Conservation (phyloP, 1,140 invertebrate genomes). For the Formica selysi region DNA sequence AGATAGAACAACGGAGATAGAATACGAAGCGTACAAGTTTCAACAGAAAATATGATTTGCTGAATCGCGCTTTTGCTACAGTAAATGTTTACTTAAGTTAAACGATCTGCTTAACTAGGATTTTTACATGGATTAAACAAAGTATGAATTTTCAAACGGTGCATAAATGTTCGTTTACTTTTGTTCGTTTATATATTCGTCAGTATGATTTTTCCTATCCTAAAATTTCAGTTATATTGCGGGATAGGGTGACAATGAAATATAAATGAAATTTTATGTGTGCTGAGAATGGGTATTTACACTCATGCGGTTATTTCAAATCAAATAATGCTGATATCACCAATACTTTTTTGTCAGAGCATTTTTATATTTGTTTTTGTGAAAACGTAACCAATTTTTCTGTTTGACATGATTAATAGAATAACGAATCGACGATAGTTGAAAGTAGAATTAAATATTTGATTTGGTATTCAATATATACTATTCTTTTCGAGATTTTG, state of each 20-base stretch:
- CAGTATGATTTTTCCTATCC: background rate
- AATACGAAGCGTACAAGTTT: constrained; percentile 11
- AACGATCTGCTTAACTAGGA: constrained; percentile 24
- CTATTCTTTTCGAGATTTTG: background rate
- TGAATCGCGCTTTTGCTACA: constrained; percentile 29
- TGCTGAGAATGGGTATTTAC: constrained; percentile 24
- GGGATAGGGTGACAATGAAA: constrained; percentile 41
- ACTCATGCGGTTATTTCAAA: constrained; percentile 44
- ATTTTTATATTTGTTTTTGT: constrained; percentile 17
- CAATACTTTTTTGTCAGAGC: constrained; percentile 10
- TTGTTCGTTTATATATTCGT: constrained; percentile 4
- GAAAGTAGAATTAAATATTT: constrained; percentile 17
- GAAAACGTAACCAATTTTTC: constrained; percentile 30
- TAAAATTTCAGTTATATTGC: constrained; percentile 32
- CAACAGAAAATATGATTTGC: constrained; percentile 46
- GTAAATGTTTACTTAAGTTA: constrained; percentile 45
- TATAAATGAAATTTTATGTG: constrained; percentile 44
- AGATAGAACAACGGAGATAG: background rate
- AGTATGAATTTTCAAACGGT: constrained; percentile 18
- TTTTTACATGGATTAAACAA: constrained; percentile 14
- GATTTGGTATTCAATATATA: background rate
- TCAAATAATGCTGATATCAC: constrained; percentile 38
- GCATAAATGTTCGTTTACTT: constrained; percentile 47
- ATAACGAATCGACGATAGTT: constrained; percentile 2
- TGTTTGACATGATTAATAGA: constrained; percentile 13